phyloP scores from a whole-genome alignment of 2,797 vertebrate genomes.

The Phoxinus dragarum region DNA sequence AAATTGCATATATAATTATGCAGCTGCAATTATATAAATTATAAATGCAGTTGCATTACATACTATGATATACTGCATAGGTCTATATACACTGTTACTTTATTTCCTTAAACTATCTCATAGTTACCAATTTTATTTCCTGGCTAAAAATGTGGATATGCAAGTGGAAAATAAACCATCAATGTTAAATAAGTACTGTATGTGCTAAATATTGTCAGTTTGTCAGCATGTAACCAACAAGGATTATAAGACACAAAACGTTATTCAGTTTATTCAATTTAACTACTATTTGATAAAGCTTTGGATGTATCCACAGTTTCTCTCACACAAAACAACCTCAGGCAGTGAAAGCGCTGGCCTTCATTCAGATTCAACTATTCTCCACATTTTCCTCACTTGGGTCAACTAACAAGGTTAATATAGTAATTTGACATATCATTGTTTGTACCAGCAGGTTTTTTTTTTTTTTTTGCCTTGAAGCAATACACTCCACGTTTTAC shows the following conservation, averaged over 20 bases:
- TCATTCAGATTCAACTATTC: conserved; percentile 18
- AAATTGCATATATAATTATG: neutral
- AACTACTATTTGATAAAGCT: neutral
- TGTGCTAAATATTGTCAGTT: neutral
- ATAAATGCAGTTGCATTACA: neutral
- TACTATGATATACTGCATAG: neutral
- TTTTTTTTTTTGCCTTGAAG: neutral
- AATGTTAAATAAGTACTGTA: neutral
- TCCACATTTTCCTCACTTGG: neutral
- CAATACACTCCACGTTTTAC: neutral
- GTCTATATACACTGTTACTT: neutral
- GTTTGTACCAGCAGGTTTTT: neutral
- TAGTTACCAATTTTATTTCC: neutral
- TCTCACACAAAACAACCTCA: conserved; percentile 2
- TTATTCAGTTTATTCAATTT: neutral
- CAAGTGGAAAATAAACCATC: neutral
- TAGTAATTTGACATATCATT: conserved; percentile 14
- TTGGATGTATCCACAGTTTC: conserved; percentile 4
- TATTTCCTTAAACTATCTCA: neutral
- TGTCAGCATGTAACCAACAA: neutral
- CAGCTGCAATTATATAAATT: neutral
- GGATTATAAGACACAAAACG: neutral
- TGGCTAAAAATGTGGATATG: neutral
- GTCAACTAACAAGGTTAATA: neutral
- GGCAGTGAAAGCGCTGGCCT: conserved; percentile 13